Evolutionary conservation across 1,140 invertebrate genomes (phyloP).

Genomic region (Aporrectodea caliginosa): DNA sequence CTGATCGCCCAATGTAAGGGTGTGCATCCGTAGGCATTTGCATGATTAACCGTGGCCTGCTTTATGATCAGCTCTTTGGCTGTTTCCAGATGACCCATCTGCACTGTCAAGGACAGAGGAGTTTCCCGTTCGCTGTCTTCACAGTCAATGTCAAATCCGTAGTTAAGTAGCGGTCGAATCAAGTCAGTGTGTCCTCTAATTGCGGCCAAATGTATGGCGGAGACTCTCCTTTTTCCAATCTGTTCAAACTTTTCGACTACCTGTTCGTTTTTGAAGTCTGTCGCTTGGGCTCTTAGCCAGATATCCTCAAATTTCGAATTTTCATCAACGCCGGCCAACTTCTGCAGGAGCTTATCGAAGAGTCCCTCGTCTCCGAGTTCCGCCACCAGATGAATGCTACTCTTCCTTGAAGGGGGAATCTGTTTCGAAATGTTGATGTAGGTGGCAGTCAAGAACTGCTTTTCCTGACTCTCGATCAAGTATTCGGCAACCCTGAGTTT

Average conservation of each 20-base stretch:
- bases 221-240: background rate
- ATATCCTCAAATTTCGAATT: background rate
- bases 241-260: background rate
- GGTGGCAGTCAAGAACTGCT: background rate
- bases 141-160: slow-evolving; percentile 7
- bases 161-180: background rate
- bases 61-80: background rate
- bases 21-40: slow-evolving; percentile 8
- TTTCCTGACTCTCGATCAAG: background rate
- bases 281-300: background rate
- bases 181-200: slow-evolving; percentile 5
- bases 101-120: slow-evolving; percentile 8
- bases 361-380: slow-evolving; percentile 15
- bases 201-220: slow-evolving; percentile 14
- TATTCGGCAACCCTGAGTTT: background rate
- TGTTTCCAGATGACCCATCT: slow-evolving; percentile 11
- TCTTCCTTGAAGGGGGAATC: slow-evolving; percentile 6
- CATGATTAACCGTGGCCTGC: background rate
- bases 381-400: background rate
- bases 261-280: background rate
- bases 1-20: slow-evolving; percentile 6
- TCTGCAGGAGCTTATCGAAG: slow-evolving; percentile 7
- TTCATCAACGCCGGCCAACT: background rate
- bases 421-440: slow-evolving; percentile 4
- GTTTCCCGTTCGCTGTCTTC: slow-evolving; percentile 23